Base-by-base conservation (phyloP, 1,140 invertebrate genomes). In the Drosophila setifemur region DNA sequence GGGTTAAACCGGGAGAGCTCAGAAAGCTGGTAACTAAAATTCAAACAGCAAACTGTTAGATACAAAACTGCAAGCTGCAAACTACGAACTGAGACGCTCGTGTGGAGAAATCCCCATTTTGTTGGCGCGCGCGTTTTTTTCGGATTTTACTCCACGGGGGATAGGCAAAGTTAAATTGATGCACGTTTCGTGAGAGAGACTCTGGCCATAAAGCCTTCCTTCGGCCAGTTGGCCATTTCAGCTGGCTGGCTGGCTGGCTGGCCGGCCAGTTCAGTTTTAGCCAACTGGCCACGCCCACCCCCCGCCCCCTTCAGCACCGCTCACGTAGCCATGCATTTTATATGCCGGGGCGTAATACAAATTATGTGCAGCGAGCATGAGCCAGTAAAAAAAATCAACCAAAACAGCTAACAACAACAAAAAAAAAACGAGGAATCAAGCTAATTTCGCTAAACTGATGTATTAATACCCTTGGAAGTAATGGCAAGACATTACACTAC, bases 301-400 rank as follows among this genome's bases (percentile, higher is more conserved):
- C 54, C 55, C 53, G 77, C n/a, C n/a, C n/a, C n/a, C n/a, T n/a
- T n/a, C n/a, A n/a, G n/a, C n/a, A n/a, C n/a, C n/a, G n/a, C 25
- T 49, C 77, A 81, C 63, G 71, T 68, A 66, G 78, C 73, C 78
- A 78, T 83, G 78, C 78, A 83, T 83, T 83, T 83, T 78, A 74
- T 74, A 85, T 83, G 52, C 53, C 43, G 37, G 54, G 54, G 69
- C 48, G 73, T 76, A 55, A 73, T 73, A 82, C 70, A 78, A 83
- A 83, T 85, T 85, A 83, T 83, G 78, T 78, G 78, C 74, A 83
- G 49, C 79, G 29, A 58, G 50, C 29, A 55, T 47, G 29, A 37
- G 63, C 28, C 39, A 45, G 12, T n/a, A 18, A 31, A 39, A 39
- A 48, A 40, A 26, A 35, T 37, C 16, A 29, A 33, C 11, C 12